Evolutionary conservation across 2,797 vertebrate species (phyloP).

Genomic region (Eidolon dupreanum): DNA sequence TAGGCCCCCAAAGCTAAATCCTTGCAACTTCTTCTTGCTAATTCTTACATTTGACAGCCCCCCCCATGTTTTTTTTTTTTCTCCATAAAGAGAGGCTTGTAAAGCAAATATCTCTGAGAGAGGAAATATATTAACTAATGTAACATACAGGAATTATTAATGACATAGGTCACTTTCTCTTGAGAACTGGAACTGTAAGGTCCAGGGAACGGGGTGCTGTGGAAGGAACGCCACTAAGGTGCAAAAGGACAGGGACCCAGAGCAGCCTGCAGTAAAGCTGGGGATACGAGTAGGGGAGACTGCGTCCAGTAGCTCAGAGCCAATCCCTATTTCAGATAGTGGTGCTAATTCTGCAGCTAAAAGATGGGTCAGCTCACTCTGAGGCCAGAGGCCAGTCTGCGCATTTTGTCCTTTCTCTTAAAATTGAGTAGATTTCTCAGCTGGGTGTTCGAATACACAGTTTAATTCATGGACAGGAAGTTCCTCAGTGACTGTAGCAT

Average conservation of each 20-base stretch:
- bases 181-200: not conserved
- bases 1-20: not conserved
- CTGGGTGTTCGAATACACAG: not conserved
- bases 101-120: not conserved
- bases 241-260: not conserved
- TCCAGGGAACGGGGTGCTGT: not conserved
- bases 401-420: not conserved
- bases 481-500: not conserved
- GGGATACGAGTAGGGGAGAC: not conserved
- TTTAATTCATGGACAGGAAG: not conserved
- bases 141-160: not conserved
- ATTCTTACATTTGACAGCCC: not conserved
- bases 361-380: not conserved
- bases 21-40: not conserved
- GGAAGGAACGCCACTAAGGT: not conserved
- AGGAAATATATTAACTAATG: not conserved
- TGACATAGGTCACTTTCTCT: not conserved
- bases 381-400: not conserved
- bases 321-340: accelerated
- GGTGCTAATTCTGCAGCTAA: not conserved
- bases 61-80: not conserved
- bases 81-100: not conserved
- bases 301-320: not conserved
- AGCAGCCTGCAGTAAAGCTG: not conserved
- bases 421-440: not conserved